phyloP scores from a whole-genome alignment of 2,888 invertebrate genomes.

The Drosophila meridiana region DNA sequence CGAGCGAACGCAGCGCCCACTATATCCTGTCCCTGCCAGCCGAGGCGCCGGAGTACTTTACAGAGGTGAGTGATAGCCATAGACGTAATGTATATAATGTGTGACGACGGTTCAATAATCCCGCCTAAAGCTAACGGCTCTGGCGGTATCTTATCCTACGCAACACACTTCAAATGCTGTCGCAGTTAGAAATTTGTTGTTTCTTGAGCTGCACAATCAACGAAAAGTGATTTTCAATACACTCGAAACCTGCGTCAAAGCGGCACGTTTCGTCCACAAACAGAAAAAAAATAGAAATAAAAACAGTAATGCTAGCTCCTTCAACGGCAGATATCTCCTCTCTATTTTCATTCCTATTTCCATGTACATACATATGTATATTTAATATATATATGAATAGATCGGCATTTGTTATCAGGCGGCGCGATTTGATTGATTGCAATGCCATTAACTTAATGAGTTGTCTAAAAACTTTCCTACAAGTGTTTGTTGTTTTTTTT shows the following conservation, averaged over 20 bases:
- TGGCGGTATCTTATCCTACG: constrained; percentile 67
- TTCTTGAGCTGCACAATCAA: constrained; percentile 22
- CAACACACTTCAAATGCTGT: constrained; percentile 54
- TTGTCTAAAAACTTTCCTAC: constrained; percentile 69
- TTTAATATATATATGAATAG: constrained; percentile 17
- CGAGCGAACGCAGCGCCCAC: constrained; percentile 82
- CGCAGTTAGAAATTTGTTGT: constrained; percentile 38
- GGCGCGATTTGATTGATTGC: constrained; percentile 70
- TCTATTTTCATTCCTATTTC: constrained; percentile 7
- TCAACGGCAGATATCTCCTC: constrained; percentile 13
- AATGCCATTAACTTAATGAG: constrained; percentile 48
- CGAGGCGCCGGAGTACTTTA: constrained; percentile 86
- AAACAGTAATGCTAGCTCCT: constrained; percentile 14
- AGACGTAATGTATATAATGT: too few species aligned
- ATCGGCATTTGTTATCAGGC: constrained; percentile 47
- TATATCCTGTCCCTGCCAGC: constrained; percentile 86
- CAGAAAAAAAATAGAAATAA: constrained; percentile 7
- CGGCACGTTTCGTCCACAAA: constrained; percentile 27
- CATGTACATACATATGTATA: neutral
- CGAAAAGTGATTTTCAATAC: constrained; percentile 50
- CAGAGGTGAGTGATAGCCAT: constrained; percentile 85
- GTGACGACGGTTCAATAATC: constrained; percentile 33
- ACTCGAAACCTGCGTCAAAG: constrained; percentile 66
- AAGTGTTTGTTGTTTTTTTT: constrained; percentile 44
- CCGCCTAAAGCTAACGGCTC: constrained; percentile 11